Conservation (phyloP, 2,888 invertebrate species). For the Temnothorax ravouxi region DNA sequence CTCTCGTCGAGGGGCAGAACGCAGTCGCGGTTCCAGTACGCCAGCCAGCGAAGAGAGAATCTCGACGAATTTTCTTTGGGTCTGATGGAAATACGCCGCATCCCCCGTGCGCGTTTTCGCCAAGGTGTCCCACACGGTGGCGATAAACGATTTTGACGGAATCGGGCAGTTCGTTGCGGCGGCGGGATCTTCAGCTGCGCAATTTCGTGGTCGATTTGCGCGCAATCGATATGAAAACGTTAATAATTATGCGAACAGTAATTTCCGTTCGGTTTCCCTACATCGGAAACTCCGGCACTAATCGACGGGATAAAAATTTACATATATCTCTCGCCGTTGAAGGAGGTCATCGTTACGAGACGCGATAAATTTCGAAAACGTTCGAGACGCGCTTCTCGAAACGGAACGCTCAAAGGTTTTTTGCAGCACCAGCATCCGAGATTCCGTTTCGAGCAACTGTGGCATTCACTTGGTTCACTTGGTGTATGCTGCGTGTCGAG, state of each 20-base stretch:
- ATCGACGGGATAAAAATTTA: background rate
- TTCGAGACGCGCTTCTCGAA: background rate
- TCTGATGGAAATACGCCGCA: constrained; percentile 38
- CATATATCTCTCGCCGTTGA: background rate
- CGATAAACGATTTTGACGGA: constrained; percentile 19
- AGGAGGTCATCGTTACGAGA: background rate
- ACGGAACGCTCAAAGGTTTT: background rate
- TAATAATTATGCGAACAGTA: background rate
- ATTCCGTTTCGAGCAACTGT: background rate
- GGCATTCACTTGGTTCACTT: constrained; percentile 49
- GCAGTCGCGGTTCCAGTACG: constrained; percentile 54
- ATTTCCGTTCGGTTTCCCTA: background rate
- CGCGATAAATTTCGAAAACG: background rate
- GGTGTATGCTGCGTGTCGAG: background rate
- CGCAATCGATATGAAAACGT: constrained; percentile 21
- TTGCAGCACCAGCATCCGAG: constrained; percentile 22
- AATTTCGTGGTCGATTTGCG: background rate
- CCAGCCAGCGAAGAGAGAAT: constrained; percentile 18
- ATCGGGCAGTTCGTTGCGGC: background rate
- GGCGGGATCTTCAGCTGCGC: background rate
- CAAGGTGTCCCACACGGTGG: background rate
- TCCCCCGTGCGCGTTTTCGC: constrained; percentile 5
- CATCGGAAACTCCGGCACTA: background rate
- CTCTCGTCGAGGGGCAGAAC: constrained; percentile 72
- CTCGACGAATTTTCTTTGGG: constrained; percentile 46